Base-by-base conservation (phyloP, 2,888 invertebrate species). In the Epistrophe eligans region DNA sequence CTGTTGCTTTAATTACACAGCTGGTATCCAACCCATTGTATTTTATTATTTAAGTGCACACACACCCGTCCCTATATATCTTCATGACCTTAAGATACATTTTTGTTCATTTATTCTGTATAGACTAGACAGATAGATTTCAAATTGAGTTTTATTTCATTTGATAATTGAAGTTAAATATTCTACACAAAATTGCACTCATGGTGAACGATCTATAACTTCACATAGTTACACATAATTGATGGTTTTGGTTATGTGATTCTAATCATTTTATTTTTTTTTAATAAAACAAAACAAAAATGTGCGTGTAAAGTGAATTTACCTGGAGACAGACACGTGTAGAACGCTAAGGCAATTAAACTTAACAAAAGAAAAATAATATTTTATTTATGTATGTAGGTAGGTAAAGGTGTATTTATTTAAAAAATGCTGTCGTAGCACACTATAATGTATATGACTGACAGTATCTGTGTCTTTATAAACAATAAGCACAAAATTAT, bases 401-500 rank as follows among this genome's bases (percentile, higher is more conserved):
- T 32, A 32, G 2, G 3, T 32, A 32, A n/a, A n/a, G n/a, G 4
- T 32, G 5, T 35, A 8, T 35, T 38, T 70, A 62, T 52, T 40
- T n/a, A 17, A 77, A 24, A 62, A 62, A 24, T 50, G 62, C 32
- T 83, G 38, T 40, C 70, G 50, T 40, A 57, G 73, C 76, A 71
- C 76, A 76, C 24, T 24, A 60, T 15, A n/a, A 28, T 24, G 24
- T 24, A 24, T 19, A 70, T 19, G 55, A 70, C 40, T 74, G 55
- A 28, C 52, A 45, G 48, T 76, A 35, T 57, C 40, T 43, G 40
- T 79, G 28, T 71, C 66, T 76, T 70, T 50, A 48, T 79, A 81
- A 81, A 72, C 67, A 81, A 77, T 77, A 66, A 67, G 52, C 64
- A 40, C 72, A 73, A 50, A 67, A 45, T 77, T 55, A 52, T 71